These are phyloP conservation scores for Dolichopus griseipennis DNA, from an alignment of 2,888 invertebrate species.

Conservation along the genomic window DNA sequence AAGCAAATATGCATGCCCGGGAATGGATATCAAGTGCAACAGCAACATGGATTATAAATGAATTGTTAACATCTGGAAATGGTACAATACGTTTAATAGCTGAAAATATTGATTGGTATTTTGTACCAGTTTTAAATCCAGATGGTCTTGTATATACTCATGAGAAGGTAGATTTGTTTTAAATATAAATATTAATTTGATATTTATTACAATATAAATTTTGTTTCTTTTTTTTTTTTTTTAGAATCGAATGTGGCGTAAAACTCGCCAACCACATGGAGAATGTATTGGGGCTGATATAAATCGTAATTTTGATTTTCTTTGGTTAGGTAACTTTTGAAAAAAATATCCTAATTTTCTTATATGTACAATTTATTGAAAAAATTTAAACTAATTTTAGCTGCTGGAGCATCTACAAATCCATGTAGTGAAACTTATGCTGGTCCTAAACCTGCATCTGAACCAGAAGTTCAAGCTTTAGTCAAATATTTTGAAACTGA, in stretches of 20 bases:
- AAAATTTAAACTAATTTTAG: background rate
- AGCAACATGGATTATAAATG: constrained; percentile 59
- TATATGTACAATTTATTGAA: too few species aligned
- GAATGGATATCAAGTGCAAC: constrained; percentile 69
- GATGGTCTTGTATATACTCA: constrained; percentile 66
- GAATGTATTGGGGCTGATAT: constrained; percentile 38
- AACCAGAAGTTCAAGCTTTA: constrained; percentile 47
- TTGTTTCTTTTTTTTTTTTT: constrained; percentile 5
- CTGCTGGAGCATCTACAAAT: constrained; percentile 43
- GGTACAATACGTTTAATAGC: constrained; percentile 49
- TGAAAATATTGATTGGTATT: constrained; percentile 63
- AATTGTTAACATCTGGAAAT: constrained; percentile 55
- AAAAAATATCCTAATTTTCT: too few species aligned
- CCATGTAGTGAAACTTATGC: constrained; percentile 44
- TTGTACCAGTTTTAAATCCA: constrained; percentile 63
- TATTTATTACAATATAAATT: background rate
- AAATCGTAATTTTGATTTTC: constrained; percentile 40
- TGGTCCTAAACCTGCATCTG: constrained; percentile 50
- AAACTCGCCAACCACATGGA: constrained; percentile 49
- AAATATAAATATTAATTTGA: background rate
- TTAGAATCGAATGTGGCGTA: constrained; percentile 57
- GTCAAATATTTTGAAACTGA: constrained; percentile 44
- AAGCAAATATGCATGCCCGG: constrained; percentile 56
- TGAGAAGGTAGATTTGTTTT: constrained; percentile 45
- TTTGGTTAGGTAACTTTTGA: constrained; percentile 30